Evolutionary conservation across 2,888 invertebrate genomes (phyloP).

Genomic region (Drosophila flavopinicola): DNA sequence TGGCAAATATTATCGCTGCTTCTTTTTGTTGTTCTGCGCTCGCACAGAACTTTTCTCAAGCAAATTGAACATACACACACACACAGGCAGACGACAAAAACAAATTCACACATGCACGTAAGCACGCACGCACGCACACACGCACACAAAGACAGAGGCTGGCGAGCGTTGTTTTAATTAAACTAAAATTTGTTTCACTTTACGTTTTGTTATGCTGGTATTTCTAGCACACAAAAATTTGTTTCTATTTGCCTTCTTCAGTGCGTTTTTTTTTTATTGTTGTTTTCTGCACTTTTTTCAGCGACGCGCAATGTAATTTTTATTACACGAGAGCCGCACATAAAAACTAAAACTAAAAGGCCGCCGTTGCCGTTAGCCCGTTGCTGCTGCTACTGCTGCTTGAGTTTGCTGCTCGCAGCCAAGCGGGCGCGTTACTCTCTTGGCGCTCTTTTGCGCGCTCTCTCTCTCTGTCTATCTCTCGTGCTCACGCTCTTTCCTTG

Average conservation of each 20-base stretch:
- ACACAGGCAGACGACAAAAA: conserved; percentile 24
- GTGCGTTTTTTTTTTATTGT: conserved; percentile 23
- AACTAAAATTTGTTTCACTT: conserved; percentile 36
- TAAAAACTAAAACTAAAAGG: conserved; percentile 76
- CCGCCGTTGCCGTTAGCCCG: conserved; percentile 66
- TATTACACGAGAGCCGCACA: conserved; percentile 78
- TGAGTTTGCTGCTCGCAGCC: conserved; percentile 28
- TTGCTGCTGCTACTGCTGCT: conserved; percentile 48
- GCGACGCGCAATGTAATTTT: conserved; percentile 79
- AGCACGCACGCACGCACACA: conserved; percentile 15
- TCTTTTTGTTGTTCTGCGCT: not conserved
- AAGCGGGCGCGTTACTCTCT: conserved; percentile 20
- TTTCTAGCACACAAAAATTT: conserved; percentile 47
- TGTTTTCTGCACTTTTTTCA: conserved; percentile 47
- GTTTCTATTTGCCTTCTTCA: conserved; percentile 45
- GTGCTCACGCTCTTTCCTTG: conserved; percentile 12
- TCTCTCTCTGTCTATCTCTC: conserved; percentile 4
- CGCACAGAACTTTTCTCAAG: conserved; percentile 25
- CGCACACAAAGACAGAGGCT: not conserved
- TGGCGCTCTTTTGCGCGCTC: conserved; percentile 25
- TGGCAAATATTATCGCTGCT: conserved; percentile 23
- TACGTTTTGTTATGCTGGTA: conserved; percentile 32
- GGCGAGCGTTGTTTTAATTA: conserved; percentile 35
- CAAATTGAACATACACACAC: conserved; percentile 31
- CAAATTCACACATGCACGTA: conserved; percentile 17